Conservation (phyloP, 2,113 vertebrate genomes). For the Apistogramma diplotaenia region DNA sequence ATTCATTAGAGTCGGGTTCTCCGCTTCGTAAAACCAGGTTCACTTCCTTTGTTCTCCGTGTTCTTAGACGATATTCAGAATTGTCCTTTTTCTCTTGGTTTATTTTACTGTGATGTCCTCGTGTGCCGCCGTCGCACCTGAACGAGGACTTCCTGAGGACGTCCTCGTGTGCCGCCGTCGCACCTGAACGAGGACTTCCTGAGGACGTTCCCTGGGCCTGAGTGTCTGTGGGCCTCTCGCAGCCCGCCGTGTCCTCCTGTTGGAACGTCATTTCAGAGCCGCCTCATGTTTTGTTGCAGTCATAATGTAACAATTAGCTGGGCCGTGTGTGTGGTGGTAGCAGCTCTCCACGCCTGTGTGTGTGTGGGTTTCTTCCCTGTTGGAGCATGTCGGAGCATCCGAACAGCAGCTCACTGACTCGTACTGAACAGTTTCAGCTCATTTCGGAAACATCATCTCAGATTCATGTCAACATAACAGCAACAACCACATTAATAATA, state of each 20-base stretch:
- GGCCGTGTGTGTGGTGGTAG: conserved; percentile 23
- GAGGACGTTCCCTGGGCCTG: background rate
- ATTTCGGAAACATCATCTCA: background rate
- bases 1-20: accelerated
- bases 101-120: background rate
- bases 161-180: too few species aligned
- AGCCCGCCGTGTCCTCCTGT: conserved; percentile 15
- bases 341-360: background rate
- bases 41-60: background rate
- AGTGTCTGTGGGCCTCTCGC: background rate
- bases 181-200: background rate
- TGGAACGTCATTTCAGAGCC: conserved; percentile 73
- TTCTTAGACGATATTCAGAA: background rate
- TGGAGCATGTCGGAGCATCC: background rate
- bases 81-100: background rate
- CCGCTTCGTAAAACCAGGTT: background rate
- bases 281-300: conserved; percentile 65
- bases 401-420: background rate
- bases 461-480: too few species aligned
- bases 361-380: background rate
- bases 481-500: background rate
- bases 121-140: too few species aligned
- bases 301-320: conserved; percentile 74
- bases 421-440: background rate
- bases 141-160: background rate